Percentiles rank a stretch among this genome's conserved stretches.
These are phyloP conservation scores for Hirtodrosophila duncani DNA, from an alignment of 2,888 invertebrate species.

Conservation along the genomic window DNA sequence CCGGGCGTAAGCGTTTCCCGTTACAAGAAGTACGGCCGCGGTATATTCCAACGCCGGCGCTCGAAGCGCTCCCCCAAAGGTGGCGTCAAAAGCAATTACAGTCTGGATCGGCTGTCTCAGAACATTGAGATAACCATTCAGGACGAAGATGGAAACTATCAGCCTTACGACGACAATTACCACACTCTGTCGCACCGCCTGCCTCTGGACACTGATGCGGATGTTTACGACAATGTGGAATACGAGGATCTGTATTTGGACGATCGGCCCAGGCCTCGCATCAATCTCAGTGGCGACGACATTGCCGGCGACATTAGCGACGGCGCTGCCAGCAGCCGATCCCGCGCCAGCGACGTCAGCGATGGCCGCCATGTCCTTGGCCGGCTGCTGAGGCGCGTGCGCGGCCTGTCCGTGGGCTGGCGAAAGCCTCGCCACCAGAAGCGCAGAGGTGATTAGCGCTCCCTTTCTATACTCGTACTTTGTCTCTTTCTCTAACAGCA, in stretches of 20 bases:
- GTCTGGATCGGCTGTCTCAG: constrained; percentile 75
- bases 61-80: constrained; percentile 70
- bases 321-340: constrained; percentile 69
- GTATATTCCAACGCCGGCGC: constrained; percentile 74
- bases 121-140: constrained; percentile 78
- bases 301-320: constrained; percentile 73
- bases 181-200: constrained; percentile 53
- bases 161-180: constrained; percentile 75
- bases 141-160: constrained; percentile 76
- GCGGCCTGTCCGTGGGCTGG: constrained; percentile 77
- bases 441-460: constrained; percentile 77
- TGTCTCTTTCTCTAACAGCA: constrained; percentile 54
- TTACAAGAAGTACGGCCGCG: constrained; percentile 73
- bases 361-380: constrained; percentile 73
- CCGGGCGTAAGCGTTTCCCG: constrained; percentile 61
- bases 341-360: constrained; percentile 54
- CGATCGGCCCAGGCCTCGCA: constrained; percentile 49
- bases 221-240: constrained; percentile 56
- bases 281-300: constrained; percentile 56
- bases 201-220: constrained; percentile 26
- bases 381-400: constrained; percentile 75
- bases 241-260: constrained; percentile 60
- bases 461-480: constrained; percentile 36
- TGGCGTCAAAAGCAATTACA: constrained; percentile 71
- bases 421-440: constrained; percentile 77